phyloP scores from a whole-genome alignment of 2,113 vertebrate genomes.

The Grammomys surdaster region DNA sequence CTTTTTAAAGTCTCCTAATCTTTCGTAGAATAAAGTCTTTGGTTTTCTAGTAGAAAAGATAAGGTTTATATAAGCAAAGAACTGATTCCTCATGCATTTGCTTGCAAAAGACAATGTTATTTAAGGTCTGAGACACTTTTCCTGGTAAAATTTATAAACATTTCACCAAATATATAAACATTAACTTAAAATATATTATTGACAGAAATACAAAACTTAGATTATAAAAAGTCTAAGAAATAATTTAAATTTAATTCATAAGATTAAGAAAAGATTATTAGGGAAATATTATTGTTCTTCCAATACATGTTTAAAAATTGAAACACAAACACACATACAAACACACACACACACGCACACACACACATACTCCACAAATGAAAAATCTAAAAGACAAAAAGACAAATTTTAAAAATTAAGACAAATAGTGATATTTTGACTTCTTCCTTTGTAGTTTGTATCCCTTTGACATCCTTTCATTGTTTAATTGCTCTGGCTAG shows the following conservation, averaged over 20 bases:
- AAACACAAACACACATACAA: neutral
- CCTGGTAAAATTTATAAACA: slow-evolving; percentile 50
- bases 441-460: no score
- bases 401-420: neutral
- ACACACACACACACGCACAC: neutral
- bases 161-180: neutral
- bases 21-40: slow-evolving; percentile 1
- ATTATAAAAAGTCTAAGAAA: neutral
- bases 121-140: slow-evolving; percentile 27
- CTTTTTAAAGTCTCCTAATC: neutral
- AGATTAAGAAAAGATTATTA: neutral
- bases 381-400: neutral
- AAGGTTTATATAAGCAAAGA: neutral
- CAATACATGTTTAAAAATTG: neutral
- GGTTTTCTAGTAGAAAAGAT: neutral
- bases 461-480: no score
- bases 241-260: neutral
- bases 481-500: no score
- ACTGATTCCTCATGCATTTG: neutral
- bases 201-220: neutral
- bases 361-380: neutral
- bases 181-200: slow-evolving; percentile 20
- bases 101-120: slow-evolving; percentile 32
- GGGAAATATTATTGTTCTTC: neutral
- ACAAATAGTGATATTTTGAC: neutral